Evolutionary conservation across 2,888 invertebrate species (phyloP), one percentile per base, ranked within the genome.

Genomic region (Alloscopus bannaensis): DNA sequence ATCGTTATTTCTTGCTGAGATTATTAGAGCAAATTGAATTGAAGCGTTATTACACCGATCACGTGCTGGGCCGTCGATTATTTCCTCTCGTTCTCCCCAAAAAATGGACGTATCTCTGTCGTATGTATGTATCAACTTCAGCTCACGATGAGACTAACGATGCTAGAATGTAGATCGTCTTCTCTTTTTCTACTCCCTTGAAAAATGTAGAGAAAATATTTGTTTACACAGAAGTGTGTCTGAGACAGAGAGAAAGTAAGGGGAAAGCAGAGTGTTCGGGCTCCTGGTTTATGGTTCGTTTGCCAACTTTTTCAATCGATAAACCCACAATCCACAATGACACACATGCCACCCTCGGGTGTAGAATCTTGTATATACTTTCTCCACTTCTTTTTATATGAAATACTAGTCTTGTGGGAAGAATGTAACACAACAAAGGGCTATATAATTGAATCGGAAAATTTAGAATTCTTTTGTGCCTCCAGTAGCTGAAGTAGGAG

Each of bases 1-100:
- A 76, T 76, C 66, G 68, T 76, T 68, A 76, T 76, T 68, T 60
- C 76, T 76, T 68, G 76, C 68, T 66, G 76, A 76, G 76, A 76
- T 76, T 76, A 76, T 76, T 76, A 76, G 76, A 76, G 76, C 76
- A 76, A 76, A 76, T 76, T 76, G 76, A 76, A 76, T 76, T 68
- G 76, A 76, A 76, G 76, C 76, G 76, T 76, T 76, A 76, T 76
- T 76, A 76, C 76, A 76, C 76, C 68, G 76, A 76, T 76, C 76
- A 76, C 76, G 76, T 76, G 76, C 76, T 76, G 76, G 60, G 76
- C 68, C 68, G 76, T 76, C 76, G 76, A 76, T 76, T 76, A 76
- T 76, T 76, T 76, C 76, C 76, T 60, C 76, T 47, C 68, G 66
- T 59, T 68, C n/a, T 68, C 64, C 36, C 65, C 64, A 57, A 64